phyloP scores from a whole-genome alignment of 1,140 invertebrate genomes.

The Sesamia nonagrioides region DNA sequence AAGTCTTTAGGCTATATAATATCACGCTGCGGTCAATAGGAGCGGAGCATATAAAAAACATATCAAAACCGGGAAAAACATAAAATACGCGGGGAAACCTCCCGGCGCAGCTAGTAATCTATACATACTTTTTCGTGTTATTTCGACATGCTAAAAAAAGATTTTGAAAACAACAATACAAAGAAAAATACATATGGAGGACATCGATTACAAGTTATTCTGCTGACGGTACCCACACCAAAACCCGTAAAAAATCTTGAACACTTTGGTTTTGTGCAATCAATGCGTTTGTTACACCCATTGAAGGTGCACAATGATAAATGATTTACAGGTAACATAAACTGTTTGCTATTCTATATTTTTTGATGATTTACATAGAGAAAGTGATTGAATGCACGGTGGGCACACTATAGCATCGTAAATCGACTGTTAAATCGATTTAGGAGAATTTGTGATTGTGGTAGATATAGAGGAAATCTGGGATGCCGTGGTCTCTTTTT shows the following conservation, averaged over 20 bases:
- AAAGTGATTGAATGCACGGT: constrained; percentile 3
- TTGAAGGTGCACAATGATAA: constrained; percentile 14
- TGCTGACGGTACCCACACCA: background rate
- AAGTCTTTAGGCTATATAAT: too few species aligned
- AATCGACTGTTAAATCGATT: background rate
- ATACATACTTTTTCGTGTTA: too few species aligned
- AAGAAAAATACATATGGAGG: too few species aligned
- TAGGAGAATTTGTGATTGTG: background rate
- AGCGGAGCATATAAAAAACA: too few species aligned
- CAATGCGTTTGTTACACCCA: constrained; percentile 3
- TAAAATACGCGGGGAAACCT: too few species aligned
- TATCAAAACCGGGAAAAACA: too few species aligned
- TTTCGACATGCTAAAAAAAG: too few species aligned
- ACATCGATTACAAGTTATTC: background rate
- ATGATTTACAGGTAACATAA: constrained; percentile 5
- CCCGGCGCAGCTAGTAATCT: too few species aligned
- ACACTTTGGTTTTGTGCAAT: background rate
- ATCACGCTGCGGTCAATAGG: too few species aligned
- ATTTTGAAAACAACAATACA: too few species aligned
- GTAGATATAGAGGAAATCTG: too few species aligned
- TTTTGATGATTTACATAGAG: constrained; percentile 34
- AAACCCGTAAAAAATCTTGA: background rate
- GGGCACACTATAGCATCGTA: background rate
- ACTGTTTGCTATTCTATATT: constrained; percentile 18
- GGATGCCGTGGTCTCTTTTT: too few species aligned